A percentile compares a stretch with the other conserved stretches of the same genome.
Evolutionary conservation across 2,113 vertebrate genomes (phyloP).

Genomic region (Sinocyclocheilus maitianheensis): DNA sequence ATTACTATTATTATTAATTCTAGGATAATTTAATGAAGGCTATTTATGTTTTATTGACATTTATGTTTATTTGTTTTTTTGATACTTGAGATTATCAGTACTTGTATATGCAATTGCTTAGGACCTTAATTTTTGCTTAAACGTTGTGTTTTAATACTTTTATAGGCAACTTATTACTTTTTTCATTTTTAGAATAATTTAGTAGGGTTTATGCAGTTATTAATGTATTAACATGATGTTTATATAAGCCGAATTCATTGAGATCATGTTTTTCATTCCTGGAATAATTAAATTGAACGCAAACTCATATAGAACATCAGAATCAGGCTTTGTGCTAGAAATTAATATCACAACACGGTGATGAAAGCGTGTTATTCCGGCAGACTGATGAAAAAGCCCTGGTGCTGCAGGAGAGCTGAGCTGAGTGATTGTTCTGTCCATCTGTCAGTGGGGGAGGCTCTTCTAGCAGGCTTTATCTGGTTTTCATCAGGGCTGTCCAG

Average conservation of each 20-base stretch:
- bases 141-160: too few species aligned
- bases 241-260: neutral
- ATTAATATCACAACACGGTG: neutral
- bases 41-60: too few species aligned
- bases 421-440: slow-evolving; percentile 15
- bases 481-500: slow-evolving; percentile 35
- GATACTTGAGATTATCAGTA: too few species aligned
- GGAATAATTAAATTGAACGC: neutral
- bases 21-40: too few species aligned
- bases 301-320: neutral
- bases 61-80: too few species aligned
- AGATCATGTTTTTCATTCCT: neutral
- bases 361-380: neutral
- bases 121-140: too few species aligned
- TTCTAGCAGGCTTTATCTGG: neutral
- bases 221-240: neutral
- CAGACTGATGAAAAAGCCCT: slow-evolving; percentile 6
- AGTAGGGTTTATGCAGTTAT: neutral
- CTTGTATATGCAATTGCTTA: too few species aligned
- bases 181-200: neutral
- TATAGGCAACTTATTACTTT: neutral
- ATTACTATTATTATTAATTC: too few species aligned
- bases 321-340: neutral
- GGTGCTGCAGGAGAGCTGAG: neutral
- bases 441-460: slow-evolving; percentile 15